These are phyloP conservation scores for Hemithea aestivaria DNA, from an alignment of 2,888 invertebrate genomes.

Conservation along the genomic window DNA sequence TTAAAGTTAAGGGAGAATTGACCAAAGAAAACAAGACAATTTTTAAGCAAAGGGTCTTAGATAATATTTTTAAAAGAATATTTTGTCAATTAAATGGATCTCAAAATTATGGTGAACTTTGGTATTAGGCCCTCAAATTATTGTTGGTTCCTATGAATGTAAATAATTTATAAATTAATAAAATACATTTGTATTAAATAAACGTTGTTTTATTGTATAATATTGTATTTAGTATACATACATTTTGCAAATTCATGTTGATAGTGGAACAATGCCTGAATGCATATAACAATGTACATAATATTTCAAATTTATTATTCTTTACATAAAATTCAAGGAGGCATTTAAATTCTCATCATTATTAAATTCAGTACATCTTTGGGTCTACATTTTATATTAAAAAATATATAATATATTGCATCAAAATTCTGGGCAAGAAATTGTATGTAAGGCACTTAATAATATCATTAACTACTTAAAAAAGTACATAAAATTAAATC, in stretches of 20 bases:
- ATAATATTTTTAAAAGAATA: too few species aligned
- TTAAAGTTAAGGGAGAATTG: too few species aligned
- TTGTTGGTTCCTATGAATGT: neutral
- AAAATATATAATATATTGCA: constrained; percentile 29
- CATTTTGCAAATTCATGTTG: too few species aligned
- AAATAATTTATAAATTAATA: neutral
- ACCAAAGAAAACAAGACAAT: too few species aligned
- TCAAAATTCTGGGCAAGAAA: constrained; percentile 52
- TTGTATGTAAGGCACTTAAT: constrained; percentile 52
- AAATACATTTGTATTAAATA: constrained; percentile 14
- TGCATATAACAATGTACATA: too few species aligned
- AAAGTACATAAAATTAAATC: constrained; percentile 1
- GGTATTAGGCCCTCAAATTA: too few species aligned
- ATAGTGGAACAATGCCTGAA: too few species aligned
- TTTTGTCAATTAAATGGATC: too few species aligned
- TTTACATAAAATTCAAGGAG: neutral
- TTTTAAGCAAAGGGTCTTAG: too few species aligned
- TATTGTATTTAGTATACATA: constrained; percentile 20
- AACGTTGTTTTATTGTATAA: constrained; percentile 24
- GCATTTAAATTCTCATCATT: constrained; percentile 12
- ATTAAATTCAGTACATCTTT: constrained; percentile 15
- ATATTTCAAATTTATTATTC: neutral
- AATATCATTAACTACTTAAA: constrained; percentile 9
- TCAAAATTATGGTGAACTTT: constrained; percentile 1
- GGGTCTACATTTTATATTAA: constrained; percentile 25